phyloP scores from a whole-genome alignment of 2,888 invertebrate species.

The Lithodes maja region DNA sequence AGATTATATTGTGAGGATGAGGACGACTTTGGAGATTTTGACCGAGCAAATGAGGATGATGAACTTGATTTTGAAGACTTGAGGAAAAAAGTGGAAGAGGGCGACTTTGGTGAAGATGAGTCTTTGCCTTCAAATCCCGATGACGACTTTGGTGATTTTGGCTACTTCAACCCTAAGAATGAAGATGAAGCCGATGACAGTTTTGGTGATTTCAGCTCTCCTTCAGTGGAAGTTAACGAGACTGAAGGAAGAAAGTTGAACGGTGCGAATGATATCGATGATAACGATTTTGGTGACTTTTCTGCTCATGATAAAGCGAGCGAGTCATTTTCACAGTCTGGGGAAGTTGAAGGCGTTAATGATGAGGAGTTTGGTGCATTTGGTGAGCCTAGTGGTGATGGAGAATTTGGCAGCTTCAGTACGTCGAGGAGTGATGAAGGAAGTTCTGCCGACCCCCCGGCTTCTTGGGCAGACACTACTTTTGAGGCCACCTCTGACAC shows the following conservation, averaged over 20 bases:
- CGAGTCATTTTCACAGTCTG: neutral
- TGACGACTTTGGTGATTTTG: constrained; percentile 36
- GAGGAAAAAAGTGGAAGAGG: constrained; percentile 27
- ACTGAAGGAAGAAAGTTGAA: constrained; percentile 51
- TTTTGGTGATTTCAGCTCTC: constrained; percentile 29
- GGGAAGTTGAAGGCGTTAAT: neutral
- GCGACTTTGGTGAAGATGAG: constrained; percentile 38
- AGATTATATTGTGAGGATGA: neutral
- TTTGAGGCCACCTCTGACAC: constrained; percentile 7
- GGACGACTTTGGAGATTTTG: neutral
- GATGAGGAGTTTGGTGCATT: constrained; percentile 62
- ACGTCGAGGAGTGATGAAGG: neutral
- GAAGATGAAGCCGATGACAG: constrained; percentile 39
- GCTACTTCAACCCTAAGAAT: constrained; percentile 26
- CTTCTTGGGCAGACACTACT: neutral
- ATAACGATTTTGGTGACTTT: constrained; percentile 44
- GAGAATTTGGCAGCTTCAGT: neutral
- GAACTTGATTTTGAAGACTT: constrained; percentile 35
- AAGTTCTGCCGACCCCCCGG: neutral
- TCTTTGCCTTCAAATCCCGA: neutral
- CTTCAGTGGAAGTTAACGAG: constrained; percentile 12
- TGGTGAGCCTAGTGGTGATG: constrained; percentile 8
- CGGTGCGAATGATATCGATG: constrained; percentile 8
- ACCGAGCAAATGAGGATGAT: neutral
- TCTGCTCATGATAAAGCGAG: neutral